phyloP scores from a whole-genome alignment of 2,113 vertebrate species.

The Gobius niger region DNA sequence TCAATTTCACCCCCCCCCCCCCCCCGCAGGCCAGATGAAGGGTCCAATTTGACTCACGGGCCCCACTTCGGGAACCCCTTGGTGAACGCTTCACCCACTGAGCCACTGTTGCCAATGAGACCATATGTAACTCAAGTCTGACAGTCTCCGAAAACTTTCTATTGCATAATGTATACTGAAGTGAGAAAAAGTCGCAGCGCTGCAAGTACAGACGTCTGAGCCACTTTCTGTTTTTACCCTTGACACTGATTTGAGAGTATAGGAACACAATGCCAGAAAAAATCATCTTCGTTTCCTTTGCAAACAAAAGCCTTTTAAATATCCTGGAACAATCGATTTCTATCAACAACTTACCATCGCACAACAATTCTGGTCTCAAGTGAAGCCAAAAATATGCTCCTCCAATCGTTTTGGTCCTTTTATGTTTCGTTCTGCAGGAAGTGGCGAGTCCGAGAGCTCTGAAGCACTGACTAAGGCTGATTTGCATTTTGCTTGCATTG shows the following conservation, averaged over 20 bases:
- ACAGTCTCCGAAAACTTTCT: background rate
- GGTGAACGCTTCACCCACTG: no score
- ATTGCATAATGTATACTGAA: background rate
- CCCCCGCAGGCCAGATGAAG: no score
- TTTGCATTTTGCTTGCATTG: constrained; percentile 1
- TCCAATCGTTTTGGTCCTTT: background rate
- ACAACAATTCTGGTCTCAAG: background rate
- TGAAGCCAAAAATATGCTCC: background rate
- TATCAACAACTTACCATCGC: no score
- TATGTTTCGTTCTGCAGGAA: background rate
- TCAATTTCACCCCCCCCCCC: no score
- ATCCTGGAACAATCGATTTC: no score
- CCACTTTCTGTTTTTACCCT: background rate
- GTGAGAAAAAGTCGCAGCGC: background rate
- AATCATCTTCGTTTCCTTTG: no score
- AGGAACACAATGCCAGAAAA: no score
- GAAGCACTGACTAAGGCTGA: background rate
- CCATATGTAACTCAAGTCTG: no score
- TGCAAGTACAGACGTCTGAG: background rate
- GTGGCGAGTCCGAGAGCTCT: background rate
- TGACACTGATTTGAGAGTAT: background rate
- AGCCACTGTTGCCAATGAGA: no score
- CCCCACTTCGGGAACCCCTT: no score
- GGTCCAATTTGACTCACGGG: no score
- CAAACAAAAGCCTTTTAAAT: no score